phyloP scores from a whole-genome alignment of 2,113 vertebrate species.

The Ivindomyrus marchei region DNA sequence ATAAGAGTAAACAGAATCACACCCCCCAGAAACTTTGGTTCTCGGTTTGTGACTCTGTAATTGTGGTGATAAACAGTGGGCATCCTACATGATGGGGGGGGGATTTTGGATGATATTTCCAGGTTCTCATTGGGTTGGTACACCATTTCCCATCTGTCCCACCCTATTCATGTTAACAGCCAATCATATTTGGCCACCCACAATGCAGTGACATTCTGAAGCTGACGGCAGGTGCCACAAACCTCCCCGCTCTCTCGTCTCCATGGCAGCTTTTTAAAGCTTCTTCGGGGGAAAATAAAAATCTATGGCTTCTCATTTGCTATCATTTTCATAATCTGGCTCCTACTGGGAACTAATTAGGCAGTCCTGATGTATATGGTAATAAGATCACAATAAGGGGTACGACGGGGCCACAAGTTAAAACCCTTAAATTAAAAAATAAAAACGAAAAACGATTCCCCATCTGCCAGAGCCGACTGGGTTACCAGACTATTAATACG shows the following conservation, averaged over 20 bases:
- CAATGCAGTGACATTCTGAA: background rate
- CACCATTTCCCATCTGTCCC: background rate
- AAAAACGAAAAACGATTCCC: background rate
- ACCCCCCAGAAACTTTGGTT: background rate
- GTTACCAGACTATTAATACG: constrained; percentile 1
- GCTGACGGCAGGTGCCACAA: background rate
- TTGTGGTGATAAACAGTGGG: background rate
- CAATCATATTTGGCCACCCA: background rate
- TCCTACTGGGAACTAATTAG: background rate
- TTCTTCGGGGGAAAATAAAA: background rate
- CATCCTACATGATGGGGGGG: background rate
- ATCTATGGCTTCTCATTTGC: background rate
- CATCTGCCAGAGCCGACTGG: background rate
- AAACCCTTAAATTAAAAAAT: background rate
- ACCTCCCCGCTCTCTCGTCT: background rate
- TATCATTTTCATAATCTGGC: background rate
- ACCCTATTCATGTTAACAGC: background rate
- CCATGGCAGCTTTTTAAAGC: background rate
- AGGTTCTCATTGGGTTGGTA: background rate
- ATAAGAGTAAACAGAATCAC: background rate
- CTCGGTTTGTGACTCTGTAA: background rate
- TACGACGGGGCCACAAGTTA: background rate
- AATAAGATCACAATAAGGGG: background rate
- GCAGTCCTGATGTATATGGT: background rate
- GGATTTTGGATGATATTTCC: background rate